Evolutionary conservation across 2,888 invertebrate genomes (phyloP).

Genomic region (Osmoderma eremita): DNA sequence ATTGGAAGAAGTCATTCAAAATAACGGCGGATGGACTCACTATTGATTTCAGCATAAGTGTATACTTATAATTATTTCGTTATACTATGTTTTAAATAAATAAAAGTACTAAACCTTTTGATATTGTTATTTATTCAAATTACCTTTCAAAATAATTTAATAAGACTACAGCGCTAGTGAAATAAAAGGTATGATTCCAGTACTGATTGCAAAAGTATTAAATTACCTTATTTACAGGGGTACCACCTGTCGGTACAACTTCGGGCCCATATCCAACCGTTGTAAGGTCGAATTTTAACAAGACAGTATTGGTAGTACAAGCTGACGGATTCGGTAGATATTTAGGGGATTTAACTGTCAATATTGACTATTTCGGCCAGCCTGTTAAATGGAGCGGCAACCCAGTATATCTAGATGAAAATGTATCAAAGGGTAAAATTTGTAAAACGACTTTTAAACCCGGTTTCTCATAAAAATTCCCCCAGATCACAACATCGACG

Average conservation of each 20-base stretch:
- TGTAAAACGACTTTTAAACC: not conserved
- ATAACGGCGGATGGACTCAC: no score
- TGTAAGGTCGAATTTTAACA: conserved; percentile 65
- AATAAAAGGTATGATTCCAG: no score
- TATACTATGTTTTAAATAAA: no score
- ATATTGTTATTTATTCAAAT: no score
- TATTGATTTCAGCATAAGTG: no score
- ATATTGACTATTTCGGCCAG: conserved; percentile 75
- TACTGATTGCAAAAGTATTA: no score
- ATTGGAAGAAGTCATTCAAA: no score
- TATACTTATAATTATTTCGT: no score
- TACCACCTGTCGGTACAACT: conserved; percentile 55
- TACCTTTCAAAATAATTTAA: no score
- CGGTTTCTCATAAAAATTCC: not conserved
- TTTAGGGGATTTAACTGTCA: conserved; percentile 79
- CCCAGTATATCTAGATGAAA: conserved; percentile 74
- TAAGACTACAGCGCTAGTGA: no score
- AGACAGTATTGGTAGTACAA: conserved; percentile 75
- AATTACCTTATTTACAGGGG: conserved; percentile 31
- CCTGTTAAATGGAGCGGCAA: conserved; percentile 76
- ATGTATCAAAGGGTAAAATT: conserved; percentile 73
- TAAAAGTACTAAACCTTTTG: no score
- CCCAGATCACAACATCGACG: conserved; percentile 3
- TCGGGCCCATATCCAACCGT: conserved; percentile 77
- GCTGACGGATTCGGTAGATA: conserved; percentile 80